Base-by-base conservation (phyloP, 2,888 invertebrate species). In the Caenorhabditis sp. region DNA sequence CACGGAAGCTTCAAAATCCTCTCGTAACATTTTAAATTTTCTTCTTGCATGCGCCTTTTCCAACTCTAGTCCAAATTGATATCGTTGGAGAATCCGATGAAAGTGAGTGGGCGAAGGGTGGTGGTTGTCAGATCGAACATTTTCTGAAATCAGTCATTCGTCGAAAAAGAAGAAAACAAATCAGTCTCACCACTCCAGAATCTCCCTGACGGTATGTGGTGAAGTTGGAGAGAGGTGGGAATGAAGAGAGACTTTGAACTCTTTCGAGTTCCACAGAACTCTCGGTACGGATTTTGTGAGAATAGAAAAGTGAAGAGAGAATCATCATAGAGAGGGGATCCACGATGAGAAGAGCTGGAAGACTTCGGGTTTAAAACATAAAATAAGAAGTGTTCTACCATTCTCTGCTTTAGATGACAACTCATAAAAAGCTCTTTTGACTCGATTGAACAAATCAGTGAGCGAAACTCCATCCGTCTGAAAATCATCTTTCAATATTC, bases 281-380 rank as follows among this genome's bases (percentile, higher is more conserved):
- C 12, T 76, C 64, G 8, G 44, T 31, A 6, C 69, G 69, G 22
- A 82, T 41, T 51, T 72, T 35, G n/a, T 72, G 22, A 0, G 56
- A 54, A 47, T 68, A 44, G 61, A 82, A 77, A n/a, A 83, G 22
- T 8, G 74, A 75, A 12, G 69, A 73, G 16, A 83, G 64, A 22
- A 83, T 79, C 73, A 56, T 75, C 66, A 66, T 75, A 5, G 83
- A 74, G 16, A 83, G 59, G 7, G 83, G 66, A 59, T 83, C 83
- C 10, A 80, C 80, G n/a, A 83, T 51, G 16, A 83, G 14, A 8
- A 83, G 49, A 19, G 75, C 82, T 82, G 49, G 47, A 76, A 64
- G 0, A 22, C 2, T 22, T 49, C 54, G 7, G 10, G n/a, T 16
- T 35, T 35, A 5, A 0, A 3, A 31, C 31, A 8, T 10, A n/a